phyloP scores from a whole-genome alignment of 2,113 vertebrate genomes.

The Aviceda subcristata region DNA sequence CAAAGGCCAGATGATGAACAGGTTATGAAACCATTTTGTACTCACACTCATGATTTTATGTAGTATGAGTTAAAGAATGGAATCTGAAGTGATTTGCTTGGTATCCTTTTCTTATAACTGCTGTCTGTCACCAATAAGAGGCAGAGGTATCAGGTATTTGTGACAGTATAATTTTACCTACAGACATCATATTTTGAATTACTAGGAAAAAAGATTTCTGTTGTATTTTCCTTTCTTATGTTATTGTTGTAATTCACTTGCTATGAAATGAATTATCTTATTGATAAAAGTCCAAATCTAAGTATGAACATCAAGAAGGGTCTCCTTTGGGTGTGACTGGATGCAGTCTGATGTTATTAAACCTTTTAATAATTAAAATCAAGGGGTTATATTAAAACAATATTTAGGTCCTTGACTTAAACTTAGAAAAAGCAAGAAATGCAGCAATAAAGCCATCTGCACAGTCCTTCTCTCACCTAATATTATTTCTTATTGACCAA shows the following conservation, averaged over 20 bases:
- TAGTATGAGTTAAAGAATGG: slow-evolving; percentile 2
- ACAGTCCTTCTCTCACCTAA: neutral
- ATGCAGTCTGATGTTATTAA: slow-evolving; percentile 54
- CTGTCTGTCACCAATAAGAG: slow-evolving; percentile 8
- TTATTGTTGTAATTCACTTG: neutral
- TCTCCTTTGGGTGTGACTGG: neutral
- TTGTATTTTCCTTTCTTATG: neutral
- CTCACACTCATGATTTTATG: neutral
- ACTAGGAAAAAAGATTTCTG: neutral
- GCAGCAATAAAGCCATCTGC: neutral
- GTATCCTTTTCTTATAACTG: neutral
- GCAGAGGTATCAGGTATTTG: neutral
- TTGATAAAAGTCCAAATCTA: neutral
- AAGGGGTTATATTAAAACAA: neutral
- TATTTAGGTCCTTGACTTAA: neutral
- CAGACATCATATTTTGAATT: slow-evolving; percentile 20
- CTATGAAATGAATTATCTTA: slow-evolving; percentile 11
- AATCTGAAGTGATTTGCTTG: slow-evolving; percentile 20
- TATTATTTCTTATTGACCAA: neutral
- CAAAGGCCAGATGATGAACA: slow-evolving; percentile 9
- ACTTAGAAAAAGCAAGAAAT: neutral
- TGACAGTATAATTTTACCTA: slow-evolving; percentile 51
- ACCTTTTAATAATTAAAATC: slow-evolving; percentile 69
- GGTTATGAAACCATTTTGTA: slow-evolving; percentile 32
- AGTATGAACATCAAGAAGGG: neutral